Base-by-base conservation (phyloP, 2,113 vertebrate genomes). In the Lucifuga dentata region DNA sequence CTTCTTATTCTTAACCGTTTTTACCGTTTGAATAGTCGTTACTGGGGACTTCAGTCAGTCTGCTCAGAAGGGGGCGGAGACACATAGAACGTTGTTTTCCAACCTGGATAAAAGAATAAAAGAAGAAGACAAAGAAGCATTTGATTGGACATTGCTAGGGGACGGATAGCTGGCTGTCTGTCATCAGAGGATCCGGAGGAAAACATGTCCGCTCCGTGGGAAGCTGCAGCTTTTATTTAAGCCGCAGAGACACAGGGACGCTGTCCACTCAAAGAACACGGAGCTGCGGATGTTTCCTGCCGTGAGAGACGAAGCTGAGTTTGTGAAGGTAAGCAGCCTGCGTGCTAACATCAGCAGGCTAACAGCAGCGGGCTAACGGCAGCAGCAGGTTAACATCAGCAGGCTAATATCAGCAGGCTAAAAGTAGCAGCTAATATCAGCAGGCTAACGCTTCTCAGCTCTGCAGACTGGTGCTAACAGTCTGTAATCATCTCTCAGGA, bases 81-180 rank as follows among this genome's bases (percentile, higher is more conserved):
- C 2, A 1, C 0, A 0, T 11, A 1, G 19, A 0, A 11, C 20
- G 1, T 2, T 5, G 16, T 17, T 1, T 7, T 20, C n/a, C 10
- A 5, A n/a, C 17, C 8, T 13, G 0, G 7, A 7, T 0, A 2
- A 9, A 1, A 23, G n/a, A 9, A 48, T 1, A 16, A 19, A 1
- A 2, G 73, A 76, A 77, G 83, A 83, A 83, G 52, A 74, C 56
- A 66, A 3, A 15, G 10, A 21, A 63, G 8, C 0, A 1, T 78
- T 0, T 75, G 75, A 89, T 89, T 89, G 87, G 83, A 69, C 6
- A 74, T 86, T 58, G 62, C 73, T 73, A 66, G 74, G 78, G 80
- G 76, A 86, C 80, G 46, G 61, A 35, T 45, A 45, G 32, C 29
- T 33, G 7, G 26, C 26, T 5, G 3, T 29, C 26, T 29, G 26